Evolutionary conservation across 2,113 vertebrate genomes (phyloP), one percentile per base, ranked within the genome.

Genomic region (Isichthys henryi): DNA sequence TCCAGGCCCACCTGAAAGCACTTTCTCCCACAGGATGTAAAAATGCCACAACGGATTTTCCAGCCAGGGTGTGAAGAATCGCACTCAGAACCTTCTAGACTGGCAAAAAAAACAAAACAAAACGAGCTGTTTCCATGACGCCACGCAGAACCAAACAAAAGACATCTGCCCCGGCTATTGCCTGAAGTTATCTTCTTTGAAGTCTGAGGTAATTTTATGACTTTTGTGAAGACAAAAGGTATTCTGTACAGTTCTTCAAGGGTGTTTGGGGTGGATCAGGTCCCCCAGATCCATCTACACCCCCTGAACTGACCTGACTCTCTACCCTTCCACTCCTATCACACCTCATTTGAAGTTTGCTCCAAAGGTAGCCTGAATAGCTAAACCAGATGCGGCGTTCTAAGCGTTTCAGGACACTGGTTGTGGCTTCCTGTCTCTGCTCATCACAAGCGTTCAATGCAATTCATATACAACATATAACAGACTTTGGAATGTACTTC

Each of bases 1-100:
- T 53, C 19, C 13, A 19, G 52, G 10, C 39, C 39, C 88, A 85
- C 80, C 80, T 84, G 77, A 43, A 89, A 89, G 7, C 39, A 58
- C 43, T 85, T 89, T 62, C 52, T 89, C n/a, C 53, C 49, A 19
- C 39, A 62, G 52, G 80, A 89, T 89, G 80, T 89, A 31, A 62
- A 70, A 62, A 84, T 19, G n/a, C 50, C 23, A 27, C 50, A 31
- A 39, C 43, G 2, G 52, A 46, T 89, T 89, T 89, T 48, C 88
- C 80, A 84, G 88, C 88, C 80, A 10, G 21, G 23, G 77, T 89
- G 80, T 89, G 80, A 89, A 89, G 43, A 89, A 86, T 89, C 74
- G 83, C 45, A 39, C 46, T 74, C 27, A 11, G 58, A 86, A 85
- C 58, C 46, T 84, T n/a, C 46, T 50, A 53, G 31, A 56, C 74